Evolutionary conservation across 2,113 vertebrate species (phyloP), one percentile per base, ranked within the genome.

Genomic region (Pithys albifrons): DNA sequence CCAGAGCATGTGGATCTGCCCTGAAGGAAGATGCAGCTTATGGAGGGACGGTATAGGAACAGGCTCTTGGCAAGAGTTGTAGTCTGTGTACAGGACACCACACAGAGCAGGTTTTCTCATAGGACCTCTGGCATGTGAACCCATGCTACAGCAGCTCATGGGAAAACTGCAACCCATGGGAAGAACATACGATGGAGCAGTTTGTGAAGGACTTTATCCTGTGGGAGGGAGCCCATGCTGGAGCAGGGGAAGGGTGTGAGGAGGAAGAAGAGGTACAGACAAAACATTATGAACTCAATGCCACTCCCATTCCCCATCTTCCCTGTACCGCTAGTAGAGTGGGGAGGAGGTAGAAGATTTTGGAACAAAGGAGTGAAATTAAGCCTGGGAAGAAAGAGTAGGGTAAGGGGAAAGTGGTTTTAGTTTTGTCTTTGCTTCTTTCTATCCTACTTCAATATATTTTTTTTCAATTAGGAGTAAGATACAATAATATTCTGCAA

Each of bases 71-170:
- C 6, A n/a, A 51, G 33, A 57, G 6, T 16, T 65, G 28, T 46
- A 12, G 12, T 41, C 29, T 5, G 2, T n/a, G 33, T 20, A 73
- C 9, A 24, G 28, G 9, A 55, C 14, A 37, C 4, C 3, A 31
- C 15, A 19, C 0, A 0, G 4, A 78, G 23, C 15, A 78, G 22
- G 15, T 65, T 77, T 64, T 80, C 49, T 85, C 39, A 54, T 7
- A 41, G 24, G 15, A 80, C 23, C 18, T 65, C 12, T 46, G 29
- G 2, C 6, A 28, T 10, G 10, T 18, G 27, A n/a, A 35, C 28
- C 28, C 14, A 74, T 1, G 1, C 20, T 20, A 6, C 16, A 79
- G 27, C 46, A 74, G 33, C 3, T 51, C 1, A 0, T 51, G 43
- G 43, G 51, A 58, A 43, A 72, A 13, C 6, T 24, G 15, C 14